Evolutionary conservation across 2,797 vertebrate genomes (phyloP).

Genomic region (Onychomys torridus): DNA sequence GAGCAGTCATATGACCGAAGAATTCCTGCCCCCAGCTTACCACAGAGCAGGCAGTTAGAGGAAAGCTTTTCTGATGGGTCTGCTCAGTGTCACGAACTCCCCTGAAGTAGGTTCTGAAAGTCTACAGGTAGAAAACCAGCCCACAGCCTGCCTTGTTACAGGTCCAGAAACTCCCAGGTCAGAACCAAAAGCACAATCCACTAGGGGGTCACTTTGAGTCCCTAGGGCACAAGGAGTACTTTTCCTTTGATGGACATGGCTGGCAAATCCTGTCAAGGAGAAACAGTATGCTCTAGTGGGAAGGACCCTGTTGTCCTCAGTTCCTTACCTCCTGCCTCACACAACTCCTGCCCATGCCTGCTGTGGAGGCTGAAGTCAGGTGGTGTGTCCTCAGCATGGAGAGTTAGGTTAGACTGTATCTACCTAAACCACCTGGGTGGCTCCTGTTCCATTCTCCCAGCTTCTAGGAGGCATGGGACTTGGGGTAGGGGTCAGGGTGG

Average conservation of each 20-base stretch:
- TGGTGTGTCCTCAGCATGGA: background rate
- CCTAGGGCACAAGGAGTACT: background rate
- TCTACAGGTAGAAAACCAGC: background rate
- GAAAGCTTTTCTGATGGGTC: background rate
- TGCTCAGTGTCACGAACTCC: background rate
- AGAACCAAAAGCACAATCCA: background rate
- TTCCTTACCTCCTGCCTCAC: background rate
- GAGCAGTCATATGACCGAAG: background rate
- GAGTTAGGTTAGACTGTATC: background rate
- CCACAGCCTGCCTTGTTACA: background rate
- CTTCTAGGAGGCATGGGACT: background rate
- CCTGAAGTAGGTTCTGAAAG: background rate
- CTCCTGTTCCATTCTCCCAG: background rate
- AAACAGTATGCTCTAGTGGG: background rate
- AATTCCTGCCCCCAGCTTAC: background rate
- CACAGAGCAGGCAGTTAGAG: background rate
- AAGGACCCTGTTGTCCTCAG: background rate
- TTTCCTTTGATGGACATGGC: background rate
- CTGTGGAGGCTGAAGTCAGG: background rate
- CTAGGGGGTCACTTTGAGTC: background rate
- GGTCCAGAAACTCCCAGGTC: background rate
- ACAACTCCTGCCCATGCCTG: background rate
- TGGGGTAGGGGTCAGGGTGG: background rate
- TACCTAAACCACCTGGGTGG: background rate
- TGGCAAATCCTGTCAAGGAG: background rate